Conservation (phyloP, 2,888 invertebrate species). For the Hyles lineata region DNA sequence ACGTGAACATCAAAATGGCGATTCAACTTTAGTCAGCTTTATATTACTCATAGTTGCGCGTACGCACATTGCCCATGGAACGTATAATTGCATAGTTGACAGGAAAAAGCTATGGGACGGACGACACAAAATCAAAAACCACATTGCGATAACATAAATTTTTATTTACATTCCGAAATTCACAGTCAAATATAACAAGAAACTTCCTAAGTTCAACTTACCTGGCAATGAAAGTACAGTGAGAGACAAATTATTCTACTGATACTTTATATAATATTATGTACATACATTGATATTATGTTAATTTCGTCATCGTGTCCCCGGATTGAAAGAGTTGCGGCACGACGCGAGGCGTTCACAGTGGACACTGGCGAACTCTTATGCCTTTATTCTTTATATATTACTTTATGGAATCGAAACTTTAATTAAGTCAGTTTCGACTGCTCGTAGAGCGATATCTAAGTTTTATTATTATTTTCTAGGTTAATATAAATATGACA, state of each 20-base stretch:
- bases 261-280: constrained; percentile 36
- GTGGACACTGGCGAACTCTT: not conserved
- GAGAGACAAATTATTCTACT: constrained; percentile 47
- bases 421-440: too few species aligned
- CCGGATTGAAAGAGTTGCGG: not conserved
- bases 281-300: constrained; percentile 42
- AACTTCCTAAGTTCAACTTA: constrained; percentile 62
- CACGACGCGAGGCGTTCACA: constrained; percentile 16
- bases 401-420: too few species aligned
- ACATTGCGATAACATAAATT: constrained; percentile 80
- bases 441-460: not conserved
- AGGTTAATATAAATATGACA: not conserved
- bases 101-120: too few species aligned
- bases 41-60: too few species aligned
- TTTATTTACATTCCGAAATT: constrained; percentile 84
- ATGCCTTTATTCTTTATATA: not conserved
- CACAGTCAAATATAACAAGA: constrained; percentile 80
- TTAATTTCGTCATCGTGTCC: constrained; percentile 35
- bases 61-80: too few species aligned
- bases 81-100: too few species aligned
- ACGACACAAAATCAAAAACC: constrained; percentile 54
- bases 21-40: too few species aligned
- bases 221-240: constrained; percentile 67
- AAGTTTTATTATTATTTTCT: not conserved
- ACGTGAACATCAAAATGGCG: too few species aligned